Conservation (phyloP, 2,113 vertebrate genomes). For the Melanotaenia duboulayi region DNA sequence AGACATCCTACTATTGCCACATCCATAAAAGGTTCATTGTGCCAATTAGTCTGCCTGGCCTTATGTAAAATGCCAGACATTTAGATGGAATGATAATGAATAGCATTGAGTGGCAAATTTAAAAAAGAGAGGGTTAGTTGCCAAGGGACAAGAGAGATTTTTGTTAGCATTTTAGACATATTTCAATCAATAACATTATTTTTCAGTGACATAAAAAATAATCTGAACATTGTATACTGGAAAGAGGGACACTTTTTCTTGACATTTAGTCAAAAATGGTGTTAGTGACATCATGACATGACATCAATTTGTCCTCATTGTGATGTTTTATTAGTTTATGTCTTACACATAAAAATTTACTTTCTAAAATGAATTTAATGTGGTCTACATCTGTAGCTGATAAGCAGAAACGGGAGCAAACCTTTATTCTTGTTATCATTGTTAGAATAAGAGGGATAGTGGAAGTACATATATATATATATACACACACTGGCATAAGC, state of each 20-base stretch:
- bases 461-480: constrained; percentile 23
- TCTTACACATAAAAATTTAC: neutral
- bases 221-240: constrained; percentile 10
- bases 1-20: constrained; percentile 55
- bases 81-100: constrained; percentile 80
- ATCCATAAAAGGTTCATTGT: constrained; percentile 66
- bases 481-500: constrained; percentile 33
- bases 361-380: constrained; percentile 11
- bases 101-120: constrained; percentile 46
- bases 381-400: neutral
- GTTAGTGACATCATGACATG: neutral
- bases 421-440: constrained; percentile 13
- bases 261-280: neutral
- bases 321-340: neutral
- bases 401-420: neutral
- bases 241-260: neutral
- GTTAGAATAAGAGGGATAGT: constrained; percentile 12
- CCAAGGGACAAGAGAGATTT: constrained; percentile 30
- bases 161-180: constrained; percentile 48
- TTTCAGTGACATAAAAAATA: constrained; percentile 13
- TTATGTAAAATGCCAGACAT: constrained; percentile 75
- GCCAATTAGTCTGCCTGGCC: constrained; percentile 75
- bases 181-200: constrained; percentile 52
- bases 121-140: constrained; percentile 45
- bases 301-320: neutral